Percentiles rank a stretch among this genome's conserved stretches.
phyloP scores from a whole-genome alignment of 2,797 vertebrate genomes.

The Girardinus metallicus region DNA sequence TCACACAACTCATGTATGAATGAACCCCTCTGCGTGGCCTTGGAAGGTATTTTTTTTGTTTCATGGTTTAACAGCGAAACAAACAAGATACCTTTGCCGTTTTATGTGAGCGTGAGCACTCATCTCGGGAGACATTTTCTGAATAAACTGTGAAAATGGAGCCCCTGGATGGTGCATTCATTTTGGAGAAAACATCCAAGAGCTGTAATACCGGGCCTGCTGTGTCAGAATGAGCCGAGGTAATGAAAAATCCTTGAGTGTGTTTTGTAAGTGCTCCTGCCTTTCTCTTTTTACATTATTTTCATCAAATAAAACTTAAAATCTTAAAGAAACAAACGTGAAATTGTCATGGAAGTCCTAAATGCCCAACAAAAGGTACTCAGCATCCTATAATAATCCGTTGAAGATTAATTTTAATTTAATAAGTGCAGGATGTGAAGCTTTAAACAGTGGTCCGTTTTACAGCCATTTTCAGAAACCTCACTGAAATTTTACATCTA shows the following conservation, averaged over 20 bases:
- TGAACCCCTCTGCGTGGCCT: not conserved
- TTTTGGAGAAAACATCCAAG: slow-evolving; percentile 3
- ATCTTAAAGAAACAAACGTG: slow-evolving; percentile 23
- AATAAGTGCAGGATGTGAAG: slow-evolving; percentile 27
- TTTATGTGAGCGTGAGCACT: not conserved
- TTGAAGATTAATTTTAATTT: slow-evolving; percentile 61
- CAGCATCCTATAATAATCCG: slow-evolving; percentile 58
- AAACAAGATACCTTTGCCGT: not conserved
- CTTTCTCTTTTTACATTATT: not conserved
- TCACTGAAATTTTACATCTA: slow-evolving; percentile 49
- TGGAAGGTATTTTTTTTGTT: not conserved
- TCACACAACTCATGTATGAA: not conserved
- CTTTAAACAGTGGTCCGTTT: slow-evolving; percentile 27
- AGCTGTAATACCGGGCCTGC: not conserved
- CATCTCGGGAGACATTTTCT: not conserved
- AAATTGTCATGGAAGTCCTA: slow-evolving; percentile 30
- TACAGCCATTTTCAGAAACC: slow-evolving; percentile 46
- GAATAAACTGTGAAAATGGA: slow-evolving; percentile 1
- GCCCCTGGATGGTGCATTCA: not conserved
- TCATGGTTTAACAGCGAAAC: not conserved
- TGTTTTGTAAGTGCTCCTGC: not conserved
- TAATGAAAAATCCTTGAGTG: not conserved
- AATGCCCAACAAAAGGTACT: slow-evolving; percentile 43
- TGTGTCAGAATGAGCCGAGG: not conserved
- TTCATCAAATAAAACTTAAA: not conserved